A percentile compares a stretch with the other conserved stretches of the same genome.
These are phyloP conservation scores for Lepidurus apus DNA, from an alignment of 1,140 invertebrate species.

Conservation along the genomic window DNA sequence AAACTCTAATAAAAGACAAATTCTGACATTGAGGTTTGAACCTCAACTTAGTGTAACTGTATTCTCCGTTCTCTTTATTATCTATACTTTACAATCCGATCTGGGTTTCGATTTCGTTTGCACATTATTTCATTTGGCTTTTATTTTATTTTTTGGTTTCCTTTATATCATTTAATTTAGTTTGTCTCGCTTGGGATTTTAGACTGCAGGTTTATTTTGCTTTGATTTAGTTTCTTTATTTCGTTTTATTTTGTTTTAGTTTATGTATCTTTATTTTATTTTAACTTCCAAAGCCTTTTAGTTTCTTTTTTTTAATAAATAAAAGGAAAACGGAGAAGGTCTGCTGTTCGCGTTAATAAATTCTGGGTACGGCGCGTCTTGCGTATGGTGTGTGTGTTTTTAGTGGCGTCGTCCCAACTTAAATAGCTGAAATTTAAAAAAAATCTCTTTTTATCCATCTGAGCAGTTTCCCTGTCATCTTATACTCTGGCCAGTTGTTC, in stretches of 20 bases:
- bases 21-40: too few species aligned
- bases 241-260: too few species aligned
- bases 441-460: neutral
- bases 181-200: neutral
- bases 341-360: slow-evolving; percentile 18
- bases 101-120: neutral
- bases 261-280: too few species aligned
- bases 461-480: neutral
- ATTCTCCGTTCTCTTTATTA: too few species aligned
- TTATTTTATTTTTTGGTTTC: neutral
- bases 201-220: too few species aligned
- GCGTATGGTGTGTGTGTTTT: neutral
- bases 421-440: neutral
- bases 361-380: neutral
- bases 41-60: too few species aligned
- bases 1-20: neutral
- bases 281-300: neutral
- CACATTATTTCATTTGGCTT: neutral
- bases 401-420: neutral
- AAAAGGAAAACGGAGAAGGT: neutral
- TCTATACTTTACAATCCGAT: neutral
- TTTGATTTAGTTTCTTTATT: too few species aligned
- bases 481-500: neutral
- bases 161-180: neutral
- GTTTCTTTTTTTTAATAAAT: neutral